These are phyloP conservation scores for Notarius quadriscutis DNA, from an alignment of 2,113 vertebrate species.

Conservation along the genomic window DNA sequence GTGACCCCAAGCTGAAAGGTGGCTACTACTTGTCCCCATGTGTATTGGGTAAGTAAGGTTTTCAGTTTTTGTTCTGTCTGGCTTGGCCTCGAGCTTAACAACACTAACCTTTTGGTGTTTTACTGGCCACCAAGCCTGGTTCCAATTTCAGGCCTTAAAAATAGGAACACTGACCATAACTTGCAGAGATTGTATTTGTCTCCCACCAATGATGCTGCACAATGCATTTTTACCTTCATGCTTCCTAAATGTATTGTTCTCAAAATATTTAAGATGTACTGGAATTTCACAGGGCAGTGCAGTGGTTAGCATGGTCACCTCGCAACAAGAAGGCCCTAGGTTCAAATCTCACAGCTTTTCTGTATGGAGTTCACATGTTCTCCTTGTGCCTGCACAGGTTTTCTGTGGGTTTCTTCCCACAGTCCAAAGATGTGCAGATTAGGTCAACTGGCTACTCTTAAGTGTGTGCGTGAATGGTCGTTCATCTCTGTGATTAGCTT, in stretches of 20 bases:
- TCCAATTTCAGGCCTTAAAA: background rate
- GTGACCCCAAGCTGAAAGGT: slow-evolving; percentile 83
- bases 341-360: no score
- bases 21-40: slow-evolving; percentile 93
- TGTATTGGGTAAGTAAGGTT: slow-evolving; percentile 78
- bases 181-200: background rate
- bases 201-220: background rate
- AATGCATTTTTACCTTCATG: background rate
- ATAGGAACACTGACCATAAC: background rate
- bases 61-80: background rate
- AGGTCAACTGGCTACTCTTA: no score
- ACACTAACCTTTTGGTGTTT: background rate
- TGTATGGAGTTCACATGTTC: no score
- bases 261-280: background rate
- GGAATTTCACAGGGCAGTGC: background rate
- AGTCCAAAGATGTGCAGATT: no score
- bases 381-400: no score
- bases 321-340: no score
- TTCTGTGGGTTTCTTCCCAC: no score
- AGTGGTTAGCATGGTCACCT: no score
- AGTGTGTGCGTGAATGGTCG: no score
- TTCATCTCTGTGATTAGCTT: no score
- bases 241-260: background rate
- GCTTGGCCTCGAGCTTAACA: background rate
- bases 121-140: background rate